These are phyloP conservation scores for Lagenorhynchus albirostris DNA, from an alignment of 2,113 vertebrate species.

Conservation along the genomic window DNA sequence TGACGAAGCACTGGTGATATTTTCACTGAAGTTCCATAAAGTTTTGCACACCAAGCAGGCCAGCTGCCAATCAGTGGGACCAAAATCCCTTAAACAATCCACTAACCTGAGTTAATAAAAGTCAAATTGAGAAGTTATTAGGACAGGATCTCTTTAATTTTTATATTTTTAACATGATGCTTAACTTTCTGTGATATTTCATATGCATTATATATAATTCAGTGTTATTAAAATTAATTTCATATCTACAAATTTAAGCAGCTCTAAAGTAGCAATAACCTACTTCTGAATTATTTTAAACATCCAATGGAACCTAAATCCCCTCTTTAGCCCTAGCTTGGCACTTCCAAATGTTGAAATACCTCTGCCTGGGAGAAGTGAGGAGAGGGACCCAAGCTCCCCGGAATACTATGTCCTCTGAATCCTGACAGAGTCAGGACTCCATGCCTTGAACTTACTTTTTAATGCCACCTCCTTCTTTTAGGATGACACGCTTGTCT, in stretches of 20 bases:
- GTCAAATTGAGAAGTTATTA: not conserved
- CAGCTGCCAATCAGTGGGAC: slow-evolving; percentile 93
- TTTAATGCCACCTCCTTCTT: slow-evolving; percentile 84
- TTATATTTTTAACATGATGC: not conserved
- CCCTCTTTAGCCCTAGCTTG: not conserved
- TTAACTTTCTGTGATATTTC: not conserved
- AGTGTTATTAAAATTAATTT: not conserved
- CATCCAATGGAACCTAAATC: not conserved
- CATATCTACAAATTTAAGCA: not conserved
- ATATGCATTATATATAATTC: not conserved
- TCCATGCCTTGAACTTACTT: slow-evolving; percentile 85
- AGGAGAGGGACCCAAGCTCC: not conserved
- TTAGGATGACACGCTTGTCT: slow-evolving; percentile 80
- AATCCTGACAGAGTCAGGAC: not conserved
- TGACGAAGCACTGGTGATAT: not conserved
- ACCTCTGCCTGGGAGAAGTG: not conserved
- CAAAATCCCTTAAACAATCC: slow-evolving; percentile 93
- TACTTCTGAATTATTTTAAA: not conserved
- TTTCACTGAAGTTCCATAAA: slow-evolving; percentile 92
- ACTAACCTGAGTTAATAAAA: slow-evolving; percentile 84
- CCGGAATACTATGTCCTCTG: not conserved
- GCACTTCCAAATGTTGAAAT: not conserved
- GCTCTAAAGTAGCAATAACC: no score
- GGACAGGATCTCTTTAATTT: not conserved
- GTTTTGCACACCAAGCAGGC: slow-evolving; percentile 93